Base-by-base conservation (phyloP, 2,888 invertebrate genomes). In the Pharmacophagus antenor region DNA sequence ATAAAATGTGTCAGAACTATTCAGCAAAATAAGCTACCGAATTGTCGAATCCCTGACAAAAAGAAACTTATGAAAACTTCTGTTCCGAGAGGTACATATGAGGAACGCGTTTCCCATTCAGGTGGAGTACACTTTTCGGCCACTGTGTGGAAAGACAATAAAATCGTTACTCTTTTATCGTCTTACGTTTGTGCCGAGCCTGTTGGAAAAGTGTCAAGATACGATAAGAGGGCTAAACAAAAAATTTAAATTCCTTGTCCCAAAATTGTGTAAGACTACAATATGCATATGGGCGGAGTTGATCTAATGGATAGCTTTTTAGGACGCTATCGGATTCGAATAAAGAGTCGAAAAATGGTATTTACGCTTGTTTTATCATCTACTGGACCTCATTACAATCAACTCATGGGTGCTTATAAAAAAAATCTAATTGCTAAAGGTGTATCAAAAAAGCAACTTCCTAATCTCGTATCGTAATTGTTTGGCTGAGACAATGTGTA, bases 171-270 rank as follows among this genome's bases (percentile, higher is more conserved):
- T 62, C 64, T 73, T 64, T 53, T 73, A 71, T 74, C 72, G 67
- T 70, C 4, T 37, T 37, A 37, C 37, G 10, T 37, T 7, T 4
- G 37, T 12, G 4, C 37, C 10, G 7, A 37, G 64, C 76, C 75
- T 67, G 64, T 68, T 56, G 66, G 64, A 57, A 66, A 67, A 67
- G 71, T 75, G 50, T 64, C 65, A 58, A 69, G 75, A 67, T 79
- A 57, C 70, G 73, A 75, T 67, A 76, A 58, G 65, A 58, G 23
- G 63, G 71, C 31, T 68, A 76, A 76, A 67, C 64, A 37, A 65
- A 73, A 67, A 67, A 70, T 70, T 68, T 59, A 72, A 65, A 73
- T 80, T 66, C 62, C 70, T 66, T 79, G 76, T 66, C 78, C 77
- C 56, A 66, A 70, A 64, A 71, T 76, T 67, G 65, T 77, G 58